Conservation (phyloP, 2,113 vertebrate genomes). For the Salvelinus namaycush region DNA sequence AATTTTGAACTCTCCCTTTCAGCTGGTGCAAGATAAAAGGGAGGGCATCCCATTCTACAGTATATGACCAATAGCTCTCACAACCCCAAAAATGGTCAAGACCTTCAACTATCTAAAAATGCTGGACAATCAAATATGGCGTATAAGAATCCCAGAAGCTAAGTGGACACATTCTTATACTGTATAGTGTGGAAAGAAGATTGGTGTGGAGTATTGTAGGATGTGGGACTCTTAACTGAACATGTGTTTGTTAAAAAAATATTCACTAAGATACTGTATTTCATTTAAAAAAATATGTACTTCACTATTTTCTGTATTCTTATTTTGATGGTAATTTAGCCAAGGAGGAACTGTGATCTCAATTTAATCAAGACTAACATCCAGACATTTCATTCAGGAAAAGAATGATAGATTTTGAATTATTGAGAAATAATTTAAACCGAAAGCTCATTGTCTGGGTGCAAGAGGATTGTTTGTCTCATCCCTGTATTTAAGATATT, state of each 20-base stretch:
- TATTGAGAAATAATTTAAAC: background rate
- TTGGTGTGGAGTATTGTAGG: background rate
- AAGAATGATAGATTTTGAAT: background rate
- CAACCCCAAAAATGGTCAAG: slow-evolving; percentile 10
- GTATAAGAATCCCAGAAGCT: background rate
- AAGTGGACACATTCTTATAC: background rate
- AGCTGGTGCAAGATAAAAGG: slow-evolving; percentile 60
- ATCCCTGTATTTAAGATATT: background rate
- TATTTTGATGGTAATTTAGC: background rate
- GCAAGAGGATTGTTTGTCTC: background rate
- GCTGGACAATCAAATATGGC: background rate
- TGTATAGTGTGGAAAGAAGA: too few relatives aligned
- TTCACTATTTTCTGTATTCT: background rate
- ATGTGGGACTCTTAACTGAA: background rate
- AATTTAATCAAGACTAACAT: background rate
- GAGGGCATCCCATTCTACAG: background rate
- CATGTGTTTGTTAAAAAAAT: background rate
- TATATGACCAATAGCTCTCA: background rate
- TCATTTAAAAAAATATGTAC: too few relatives aligned
- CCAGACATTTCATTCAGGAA: background rate
- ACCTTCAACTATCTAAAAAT: slow-evolving; percentile 11
- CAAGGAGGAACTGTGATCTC: background rate
- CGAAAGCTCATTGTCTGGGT: background rate
- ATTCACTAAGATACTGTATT: too few relatives aligned
- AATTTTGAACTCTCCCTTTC: slow-evolving; percentile 35